Evolutionary conservation across 2,888 invertebrate species (phyloP), one percentile per base, ranked within the genome.

Genomic region (Corbicula japonica): DNA sequence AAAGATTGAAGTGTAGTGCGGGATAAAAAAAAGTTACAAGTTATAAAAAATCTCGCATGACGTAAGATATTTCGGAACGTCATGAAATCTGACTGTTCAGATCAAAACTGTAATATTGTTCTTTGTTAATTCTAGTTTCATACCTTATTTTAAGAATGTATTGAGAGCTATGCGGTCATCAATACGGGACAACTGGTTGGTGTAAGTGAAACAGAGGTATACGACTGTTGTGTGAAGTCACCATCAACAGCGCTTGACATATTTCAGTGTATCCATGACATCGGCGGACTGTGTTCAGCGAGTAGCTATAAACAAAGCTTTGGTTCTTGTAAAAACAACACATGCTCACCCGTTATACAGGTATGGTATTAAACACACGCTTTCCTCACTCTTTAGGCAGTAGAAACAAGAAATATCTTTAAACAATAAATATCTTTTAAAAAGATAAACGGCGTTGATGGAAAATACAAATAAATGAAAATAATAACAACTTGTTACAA

Each of bases 251-350:
- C 48, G 12, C 23, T 32, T 1, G 54, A 72, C 8, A 52, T 76
- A 0, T 90, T 87, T 62, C 60, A 74, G 18, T 90, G 90, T 69
- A 80, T 90, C 8, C 79, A 82, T 32, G 61, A 78, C 10, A 85
- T 80, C 4, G 83, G 88, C 6, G 90, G 90, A 0, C 68, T 90
- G 23, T 90, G 90, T 71, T 63, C 85, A 2, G 52, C 41, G 15
- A 68, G 65, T 0, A 68, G 38, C 32, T 90, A 90, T 70, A 82
- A 83, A 1, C 32, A 23, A 15, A 1, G 62, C 10, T 21, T 10
- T 6, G 69, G 63, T 0, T 41, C 46, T 6, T 89, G 89, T 65
- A 71, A 52, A 38, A 89, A 85, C 58, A 60, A 30, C 5, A 62
- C 80, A 0, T 89, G 89, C 48, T 48, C 50, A 2, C 41, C 87